Base-by-base conservation (phyloP, 1,140 invertebrate species). In the Drosophila bocqueti region DNA sequence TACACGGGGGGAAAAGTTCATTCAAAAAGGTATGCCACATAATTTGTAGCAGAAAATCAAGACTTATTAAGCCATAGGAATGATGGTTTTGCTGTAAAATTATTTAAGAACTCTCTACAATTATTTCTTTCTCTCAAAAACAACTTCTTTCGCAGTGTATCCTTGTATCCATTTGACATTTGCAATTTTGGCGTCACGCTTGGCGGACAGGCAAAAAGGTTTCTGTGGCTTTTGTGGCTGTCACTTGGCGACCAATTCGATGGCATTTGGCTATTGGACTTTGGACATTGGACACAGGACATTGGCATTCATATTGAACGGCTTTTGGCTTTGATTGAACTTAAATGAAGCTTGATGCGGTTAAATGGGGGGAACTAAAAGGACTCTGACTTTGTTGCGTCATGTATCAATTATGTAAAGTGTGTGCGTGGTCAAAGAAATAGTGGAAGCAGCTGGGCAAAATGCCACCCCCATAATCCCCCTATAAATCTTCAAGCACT, bases 141-240 rank as follows among this genome's bases (percentile, higher is more conserved):
- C 2, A 34, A 0, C 0, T 52, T n/a, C 29, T 54, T 24, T 55
- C 0, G 1, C 21, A 55, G 54, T 55, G 54, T 57, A 26, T 45
- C 38, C 36, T 55, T 55, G 46, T 61, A 40, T 57, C 26, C 59
- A 67, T 74, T 73, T 67, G 62, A 86, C 76, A 86, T 86, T 82
- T 64, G 68, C 58, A 67, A 76, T 76, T 83, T 78, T 63, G 68
- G 68, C 65, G 76, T 83, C 54, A 74, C 62, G 81, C 77, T 83
- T 55, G 81, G 65, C 60, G 57, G 55, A 42, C 58, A 45, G 47
- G 64, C 79, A 74, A 74, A 74, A 69, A 74, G 75, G 75, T 76
- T 79, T 79, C 72, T 85, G 82, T 64, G 82, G 82, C 82, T 84
- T 85, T 85, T 87, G 66, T 67, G 82, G 79, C 79, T 63, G 61